Conservation (phyloP, 2,797 vertebrate species). For the Sebastes minor region DNA sequence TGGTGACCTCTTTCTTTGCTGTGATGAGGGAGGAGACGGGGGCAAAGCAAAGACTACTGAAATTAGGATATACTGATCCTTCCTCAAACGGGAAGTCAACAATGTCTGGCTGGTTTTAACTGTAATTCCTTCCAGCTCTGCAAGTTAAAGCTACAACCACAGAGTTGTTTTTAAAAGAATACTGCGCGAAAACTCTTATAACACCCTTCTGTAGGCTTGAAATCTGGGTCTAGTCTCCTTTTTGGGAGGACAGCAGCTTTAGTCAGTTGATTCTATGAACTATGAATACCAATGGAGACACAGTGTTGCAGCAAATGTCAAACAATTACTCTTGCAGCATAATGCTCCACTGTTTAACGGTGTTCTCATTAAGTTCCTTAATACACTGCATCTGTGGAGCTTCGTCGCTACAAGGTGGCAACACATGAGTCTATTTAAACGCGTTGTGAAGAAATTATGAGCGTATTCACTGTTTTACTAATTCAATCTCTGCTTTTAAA, state of each 20-base stretch:
- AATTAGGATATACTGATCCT: constrained; percentile 15
- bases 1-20: constrained; percentile 73
- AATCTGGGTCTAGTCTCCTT: background rate
- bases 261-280: background rate
- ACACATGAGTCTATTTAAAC: background rate
- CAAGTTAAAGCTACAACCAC: background rate
- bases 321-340: background rate
- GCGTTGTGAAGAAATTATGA: background rate
- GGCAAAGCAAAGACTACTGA: constrained; percentile 13
- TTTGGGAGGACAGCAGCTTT: background rate
- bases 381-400: background rate
- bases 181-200: background rate
- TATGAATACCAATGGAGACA: background rate
- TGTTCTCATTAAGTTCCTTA: background rate
- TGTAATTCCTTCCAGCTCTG: background rate
- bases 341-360: background rate
- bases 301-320: background rate
- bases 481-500: background rate
- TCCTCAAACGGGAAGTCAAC: background rate
- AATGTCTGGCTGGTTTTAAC: background rate
- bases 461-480: background rate
- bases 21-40: constrained; percentile 7
- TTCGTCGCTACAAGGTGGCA: background rate
- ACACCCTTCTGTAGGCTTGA: background rate
- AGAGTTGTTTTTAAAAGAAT: background rate